These are phyloP conservation scores for Strigamia transsilvanica DNA, from an alignment of 2,888 invertebrate species.

Conservation along the genomic window DNA sequence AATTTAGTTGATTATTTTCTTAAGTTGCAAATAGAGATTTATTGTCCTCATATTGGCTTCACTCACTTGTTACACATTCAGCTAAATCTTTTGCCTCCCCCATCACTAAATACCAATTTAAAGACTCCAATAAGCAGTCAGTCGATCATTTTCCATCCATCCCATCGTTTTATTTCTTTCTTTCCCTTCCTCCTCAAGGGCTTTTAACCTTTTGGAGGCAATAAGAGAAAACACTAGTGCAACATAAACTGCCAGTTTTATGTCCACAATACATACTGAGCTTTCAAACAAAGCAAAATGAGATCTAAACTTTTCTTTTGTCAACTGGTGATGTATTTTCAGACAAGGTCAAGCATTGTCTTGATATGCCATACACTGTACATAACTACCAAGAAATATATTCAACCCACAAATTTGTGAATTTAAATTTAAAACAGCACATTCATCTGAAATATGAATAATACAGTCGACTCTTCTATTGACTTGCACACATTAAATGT, in stretches of 20 bases:
- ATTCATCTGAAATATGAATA: neutral
- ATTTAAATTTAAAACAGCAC: neutral
- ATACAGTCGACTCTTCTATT: too few species aligned
- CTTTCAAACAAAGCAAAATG: neutral
- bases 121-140: neutral
- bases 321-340: too few species aligned
- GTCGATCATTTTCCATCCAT: conserved; percentile 11
- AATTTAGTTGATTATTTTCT: too few species aligned
- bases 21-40: neutral
- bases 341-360: too few species aligned
- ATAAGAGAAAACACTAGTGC: conserved; percentile 3
- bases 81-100: neutral
- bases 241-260: neutral
- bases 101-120: conserved; percentile 10
- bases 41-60: neutral
- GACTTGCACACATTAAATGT: too few species aligned
- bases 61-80: neutral
- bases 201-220: conserved; percentile 9
- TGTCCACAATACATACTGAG: neutral
- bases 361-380: too few species aligned
- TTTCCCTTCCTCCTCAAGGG: neutral
- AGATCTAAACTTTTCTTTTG: neutral
- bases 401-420: neutral
- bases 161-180: neutral
- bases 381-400: too few species aligned